phyloP scores from a whole-genome alignment of 37 sponge, comb jelly and placozoan species.

The Mnemiopsis leidyi region DNA sequence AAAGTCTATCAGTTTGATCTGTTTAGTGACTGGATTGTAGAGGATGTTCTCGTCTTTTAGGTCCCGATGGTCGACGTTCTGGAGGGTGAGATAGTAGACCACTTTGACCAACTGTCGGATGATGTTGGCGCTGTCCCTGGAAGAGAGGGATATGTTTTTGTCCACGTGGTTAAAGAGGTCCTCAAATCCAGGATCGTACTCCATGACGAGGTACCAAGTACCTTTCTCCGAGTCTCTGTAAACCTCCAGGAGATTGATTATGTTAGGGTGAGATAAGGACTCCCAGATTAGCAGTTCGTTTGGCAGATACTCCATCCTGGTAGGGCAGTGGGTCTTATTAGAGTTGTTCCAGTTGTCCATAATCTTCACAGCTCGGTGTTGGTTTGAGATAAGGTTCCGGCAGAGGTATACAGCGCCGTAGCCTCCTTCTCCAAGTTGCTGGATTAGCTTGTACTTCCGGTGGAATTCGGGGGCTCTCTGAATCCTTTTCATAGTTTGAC shows the following conservation, averaged over 20 bases:
- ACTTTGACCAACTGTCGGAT: not conserved
- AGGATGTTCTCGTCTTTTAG: conserved; percentile 65
- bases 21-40: conserved; percentile 57
- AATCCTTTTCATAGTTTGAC: too few species aligned
- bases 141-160: not conserved
- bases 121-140: not conserved
- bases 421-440: conserved; percentile 2
- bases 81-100: not conserved
- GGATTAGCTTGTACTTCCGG: not conserved
- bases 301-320: not conserved
- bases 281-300: not conserved
- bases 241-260: not conserved
- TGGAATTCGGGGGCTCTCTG: not conserved
- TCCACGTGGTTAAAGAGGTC: not conserved
- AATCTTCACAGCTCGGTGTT: not conserved
- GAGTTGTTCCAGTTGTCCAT: not conserved
- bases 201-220: not conserved
- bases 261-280: not conserved
- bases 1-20: conserved; percentile 60
- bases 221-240: not conserved
- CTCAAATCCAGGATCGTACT: not conserved
- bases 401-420: not conserved
- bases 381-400: not conserved
- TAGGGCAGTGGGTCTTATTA: not conserved
- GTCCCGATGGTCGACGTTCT: conserved; percentile 22